phyloP scores from a whole-genome alignment of 92 coral and sea anemone genomes.

The Phenganax marumi region DNA sequence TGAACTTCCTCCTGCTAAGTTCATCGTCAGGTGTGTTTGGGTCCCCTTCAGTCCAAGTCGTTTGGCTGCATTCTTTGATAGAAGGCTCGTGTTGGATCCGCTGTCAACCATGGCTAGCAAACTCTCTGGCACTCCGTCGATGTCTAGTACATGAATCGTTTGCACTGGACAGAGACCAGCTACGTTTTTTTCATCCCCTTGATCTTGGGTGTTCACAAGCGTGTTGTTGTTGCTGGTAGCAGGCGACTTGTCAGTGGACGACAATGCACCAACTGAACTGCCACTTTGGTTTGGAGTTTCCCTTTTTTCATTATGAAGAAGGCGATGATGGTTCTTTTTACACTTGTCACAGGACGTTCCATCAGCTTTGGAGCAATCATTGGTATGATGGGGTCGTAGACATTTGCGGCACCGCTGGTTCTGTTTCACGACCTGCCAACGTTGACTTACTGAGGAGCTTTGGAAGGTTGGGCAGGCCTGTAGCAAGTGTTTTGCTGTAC shows the following conservation, averaged over 20 bases:
- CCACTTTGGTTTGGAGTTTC: slow-evolving; percentile 13
- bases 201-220: slow-evolving; percentile 9
- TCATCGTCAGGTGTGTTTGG: slow-evolving; percentile 45
- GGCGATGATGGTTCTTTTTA: slow-evolving; percentile 15
- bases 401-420: slow-evolving; percentile 53
- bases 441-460: slow-evolving; percentile 29
- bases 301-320: slow-evolving; percentile 20
- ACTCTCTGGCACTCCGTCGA: slow-evolving; percentile 30
- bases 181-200: slow-evolving; percentile 13
- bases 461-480: slow-evolving; percentile 45
- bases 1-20: slow-evolving; percentile 43
- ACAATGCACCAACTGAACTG: not conserved
- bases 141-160: slow-evolving; percentile 25
- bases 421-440: slow-evolving; percentile 40
- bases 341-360: slow-evolving; percentile 31
- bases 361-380: slow-evolving; percentile 38
- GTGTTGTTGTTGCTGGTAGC: too few species aligned
- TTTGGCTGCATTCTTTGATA: not conserved
- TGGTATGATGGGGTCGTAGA: slow-evolving; percentile 42
- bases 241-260: too few species aligned
- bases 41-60: slow-evolving; percentile 37
- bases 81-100: slow-evolving; percentile 23
- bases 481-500: slow-evolving; percentile 43
- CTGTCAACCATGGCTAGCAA: slow-evolving; percentile 38
- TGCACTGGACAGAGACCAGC: slow-evolving; percentile 38